Base-by-base conservation (phyloP, 1,140 invertebrate genomes). In the Diploscapter pachys region DNA sequence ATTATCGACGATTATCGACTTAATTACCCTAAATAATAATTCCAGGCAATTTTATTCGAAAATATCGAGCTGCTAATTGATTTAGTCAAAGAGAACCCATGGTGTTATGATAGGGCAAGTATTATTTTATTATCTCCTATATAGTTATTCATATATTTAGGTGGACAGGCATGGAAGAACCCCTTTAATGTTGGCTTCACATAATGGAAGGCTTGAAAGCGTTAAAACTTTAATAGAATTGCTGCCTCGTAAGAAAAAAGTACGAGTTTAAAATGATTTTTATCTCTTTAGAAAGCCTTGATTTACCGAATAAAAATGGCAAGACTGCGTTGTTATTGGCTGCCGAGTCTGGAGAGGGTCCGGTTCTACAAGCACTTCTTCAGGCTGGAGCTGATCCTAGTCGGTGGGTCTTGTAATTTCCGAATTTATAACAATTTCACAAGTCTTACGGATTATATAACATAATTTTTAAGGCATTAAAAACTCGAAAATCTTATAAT, bases 1-100 rank as follows among this genome's bases (percentile, higher is more conserved):
- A 55, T 48, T 2, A 69, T 6, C 5, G 2, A 31, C 2, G 13
- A 31, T 55, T 11, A 50, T 51, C 4, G 53, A 49, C 49, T 57
- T 50, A 11, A 4, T 50, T 3, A 13, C 5, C 9, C 56, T 2
- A 57, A 72, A 57, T 63, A 31, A 52, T 3, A 8, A n/a, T 63
- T 76, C 64, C 86, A 93, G 90, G 93, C 93, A 13, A 92, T 93
- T 3, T 85, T 95, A 48, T 96, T 93, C 92, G 92, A 95, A 86
- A 95, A 95, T 85, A 90, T 91, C 8, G 93, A 95, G 82, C 88
- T 95, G 2, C 87, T 95, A 51, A 90, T 91, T 84, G 93, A 94
- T 87, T 86, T 96, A 54, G 81, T 96, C 56, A 62, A 83, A 81
- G 82, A 82, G 49, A 89, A 91, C 79, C 75, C 75, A 53, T 76